phyloP scores from a whole-genome alignment of 2,797 vertebrate species.

The Muraenolepis orangiensis region DNA sequence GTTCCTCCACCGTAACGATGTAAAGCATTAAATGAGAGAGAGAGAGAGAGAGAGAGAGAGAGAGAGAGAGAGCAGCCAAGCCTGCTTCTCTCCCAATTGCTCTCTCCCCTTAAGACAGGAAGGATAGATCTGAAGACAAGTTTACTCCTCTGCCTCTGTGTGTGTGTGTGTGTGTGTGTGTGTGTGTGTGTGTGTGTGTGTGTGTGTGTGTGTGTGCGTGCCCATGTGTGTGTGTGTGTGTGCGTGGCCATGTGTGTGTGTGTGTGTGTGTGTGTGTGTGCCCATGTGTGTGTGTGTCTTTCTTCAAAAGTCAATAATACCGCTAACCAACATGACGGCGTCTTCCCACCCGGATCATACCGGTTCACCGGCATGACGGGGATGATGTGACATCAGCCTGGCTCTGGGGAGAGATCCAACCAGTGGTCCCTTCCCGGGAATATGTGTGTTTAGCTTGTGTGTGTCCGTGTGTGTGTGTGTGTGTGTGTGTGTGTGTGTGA shows the following conservation, averaged over 20 bases:
- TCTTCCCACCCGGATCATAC: not conserved
- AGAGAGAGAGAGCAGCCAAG: conserved; percentile 20
- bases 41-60: not conserved
- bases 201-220: not conserved
- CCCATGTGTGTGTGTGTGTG: not conserved
- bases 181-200: not conserved
- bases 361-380: conserved; percentile 32
- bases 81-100: not conserved
- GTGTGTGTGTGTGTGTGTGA: too few species aligned
- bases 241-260: not conserved
- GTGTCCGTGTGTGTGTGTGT: too few species aligned
- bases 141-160: conserved; percentile 40
- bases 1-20: too few species aligned
- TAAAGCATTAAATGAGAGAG: not conserved
- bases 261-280: not conserved
- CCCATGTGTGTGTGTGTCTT: not conserved
- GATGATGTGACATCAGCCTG: conserved; percentile 46
- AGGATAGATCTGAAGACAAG: conserved; percentile 48
- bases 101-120: conserved; percentile 52
- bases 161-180: not conserved
- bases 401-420: conserved; percentile 11
- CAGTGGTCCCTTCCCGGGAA: too few species aligned
- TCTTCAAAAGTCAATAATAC: not conserved
- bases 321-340: not conserved
- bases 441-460: too few species aligned